Evolutionary conservation across 2,888 invertebrate genomes (phyloP).

Genomic region (Pachymerium ferrugineum): DNA sequence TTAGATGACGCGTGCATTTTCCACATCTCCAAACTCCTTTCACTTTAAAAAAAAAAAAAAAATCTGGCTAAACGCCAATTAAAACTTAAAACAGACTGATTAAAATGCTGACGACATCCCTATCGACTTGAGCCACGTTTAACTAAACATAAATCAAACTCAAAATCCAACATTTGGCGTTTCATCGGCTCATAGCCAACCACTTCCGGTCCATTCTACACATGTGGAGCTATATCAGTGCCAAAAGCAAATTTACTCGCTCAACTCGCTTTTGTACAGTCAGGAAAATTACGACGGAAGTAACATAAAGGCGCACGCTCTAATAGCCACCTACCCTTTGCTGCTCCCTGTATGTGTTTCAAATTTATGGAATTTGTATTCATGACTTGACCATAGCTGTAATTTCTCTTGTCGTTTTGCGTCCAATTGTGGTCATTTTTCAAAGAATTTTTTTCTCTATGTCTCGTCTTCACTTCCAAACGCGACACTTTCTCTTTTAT

Average conservation of each 20-base stretch:
- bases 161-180: not conserved
- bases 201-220: not conserved
- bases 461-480: not conserved
- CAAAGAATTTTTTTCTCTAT: too few species aligned
- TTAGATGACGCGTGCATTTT: not conserved
- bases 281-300: not conserved
- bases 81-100: not conserved
- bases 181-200: too few species aligned
- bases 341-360: not conserved
- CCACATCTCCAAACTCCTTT: not conserved
- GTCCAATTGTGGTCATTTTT: not conserved
- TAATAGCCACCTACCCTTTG: not conserved
- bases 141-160: not conserved
- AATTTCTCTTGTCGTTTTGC: not conserved
- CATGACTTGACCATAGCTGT: not conserved
- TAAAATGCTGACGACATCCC: not conserved
- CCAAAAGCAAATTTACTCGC: not conserved
- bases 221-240: not conserved
- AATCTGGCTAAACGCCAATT: not conserved
- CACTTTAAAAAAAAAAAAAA: not conserved
- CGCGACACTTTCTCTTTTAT: not conserved
- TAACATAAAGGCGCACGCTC: not conserved
- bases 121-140: not conserved
- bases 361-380: slow-evolving; percentile 1
- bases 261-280: not conserved